Evolutionary conservation across 2,888 invertebrate species (phyloP).

Genomic region (Acleris laterana): DNA sequence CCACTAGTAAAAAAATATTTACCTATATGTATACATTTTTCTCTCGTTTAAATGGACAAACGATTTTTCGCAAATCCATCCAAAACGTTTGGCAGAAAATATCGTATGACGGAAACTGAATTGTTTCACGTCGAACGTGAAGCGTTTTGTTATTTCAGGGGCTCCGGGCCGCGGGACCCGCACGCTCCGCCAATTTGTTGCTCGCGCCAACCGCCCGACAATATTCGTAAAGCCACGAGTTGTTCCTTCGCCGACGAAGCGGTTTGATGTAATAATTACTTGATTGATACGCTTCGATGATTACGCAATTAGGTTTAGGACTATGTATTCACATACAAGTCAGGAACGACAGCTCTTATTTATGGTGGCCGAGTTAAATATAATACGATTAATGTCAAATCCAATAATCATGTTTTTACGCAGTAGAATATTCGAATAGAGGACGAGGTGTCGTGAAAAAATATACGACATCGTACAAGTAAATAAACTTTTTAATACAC

Average conservation of each 20-base stretch:
- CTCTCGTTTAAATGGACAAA: neutral
- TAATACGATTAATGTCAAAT: too few species aligned
- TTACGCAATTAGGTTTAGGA: too few species aligned
- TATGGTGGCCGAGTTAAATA: too few species aligned
- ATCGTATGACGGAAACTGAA: neutral
- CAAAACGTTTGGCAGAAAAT: neutral
- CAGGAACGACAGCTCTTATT: too few species aligned
- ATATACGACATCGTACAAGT: too few species aligned
- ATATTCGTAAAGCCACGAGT: constrained; percentile 1
- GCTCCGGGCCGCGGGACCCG: neutral
- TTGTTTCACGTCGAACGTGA: neutral
- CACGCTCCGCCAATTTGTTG: constrained; percentile 10
- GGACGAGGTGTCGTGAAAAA: too few species aligned
- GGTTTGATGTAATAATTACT: neutral
- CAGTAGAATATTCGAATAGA: too few species aligned
- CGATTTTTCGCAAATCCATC: neutral
- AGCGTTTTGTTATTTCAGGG: neutral
- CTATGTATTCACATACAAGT: too few species aligned
- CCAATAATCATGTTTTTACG: too few species aligned
- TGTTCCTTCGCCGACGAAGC: neutral
- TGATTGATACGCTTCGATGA: neutral
- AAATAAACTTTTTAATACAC: too few species aligned
- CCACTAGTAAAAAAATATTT: too few species aligned
- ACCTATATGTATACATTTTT: too few species aligned
- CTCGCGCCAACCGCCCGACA: constrained; percentile 3